These are phyloP conservation scores for Hippopotamus amphibius DNA, from an alignment of 2,113 vertebrate genomes.

Conservation along the genomic window DNA sequence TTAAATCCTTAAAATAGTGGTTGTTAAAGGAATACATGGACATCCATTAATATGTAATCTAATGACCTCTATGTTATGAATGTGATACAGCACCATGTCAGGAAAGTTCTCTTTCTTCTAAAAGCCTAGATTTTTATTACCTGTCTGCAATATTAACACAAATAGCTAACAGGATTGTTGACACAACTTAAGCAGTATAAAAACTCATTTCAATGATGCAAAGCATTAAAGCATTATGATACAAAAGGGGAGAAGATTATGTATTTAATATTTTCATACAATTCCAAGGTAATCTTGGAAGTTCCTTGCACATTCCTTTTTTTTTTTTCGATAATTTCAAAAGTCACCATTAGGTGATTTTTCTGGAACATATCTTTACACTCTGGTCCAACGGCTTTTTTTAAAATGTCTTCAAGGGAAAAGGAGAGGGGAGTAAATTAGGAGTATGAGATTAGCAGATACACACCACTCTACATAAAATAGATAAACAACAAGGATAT, in stretches of 20 bases:
- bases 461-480: not conserved
- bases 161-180: not conserved
- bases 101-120: not conserved
- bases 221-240: not conserved
- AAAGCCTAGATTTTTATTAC: slow-evolving; percentile 1
- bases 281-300: not conserved
- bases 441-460: not conserved
- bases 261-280: slow-evolving; percentile 16
- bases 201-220: not conserved
- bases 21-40: not conserved
- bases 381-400: not conserved
- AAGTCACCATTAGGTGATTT: not conserved
- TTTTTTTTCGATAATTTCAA: slow-evolving; percentile 15
- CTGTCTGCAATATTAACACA: not conserved
- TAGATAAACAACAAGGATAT: not conserved
- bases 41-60: not conserved
- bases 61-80: not conserved
- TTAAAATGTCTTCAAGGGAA: not conserved
- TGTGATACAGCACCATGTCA: not conserved
- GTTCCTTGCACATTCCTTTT: not conserved
- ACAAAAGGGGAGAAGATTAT: not conserved
- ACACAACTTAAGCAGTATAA: not conserved
- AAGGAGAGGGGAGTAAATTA: not conserved
- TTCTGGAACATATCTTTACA: not conserved
- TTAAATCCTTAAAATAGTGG: not conserved